Base-by-base conservation (phyloP, 2,113 vertebrate genomes). In the Oostethus manadensis region DNA sequence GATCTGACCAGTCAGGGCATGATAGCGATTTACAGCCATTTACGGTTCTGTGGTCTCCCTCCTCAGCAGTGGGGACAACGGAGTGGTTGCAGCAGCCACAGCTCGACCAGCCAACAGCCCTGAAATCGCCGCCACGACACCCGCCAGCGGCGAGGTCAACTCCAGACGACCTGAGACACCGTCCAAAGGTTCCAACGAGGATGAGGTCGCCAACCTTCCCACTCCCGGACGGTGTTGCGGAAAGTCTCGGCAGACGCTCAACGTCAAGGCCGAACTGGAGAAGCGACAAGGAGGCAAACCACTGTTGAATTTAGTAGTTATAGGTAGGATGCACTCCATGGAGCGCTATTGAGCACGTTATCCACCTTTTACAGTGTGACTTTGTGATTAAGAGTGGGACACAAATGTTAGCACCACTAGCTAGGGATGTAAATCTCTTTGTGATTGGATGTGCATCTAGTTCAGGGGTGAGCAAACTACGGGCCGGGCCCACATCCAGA, bases 271-370 rank as follows among this genome's bases (percentile, higher is more conserved):
- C 0, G 97, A 98, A 66, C 78, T 99, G 84, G 95, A 98, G 87
- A 98, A 94, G 80, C 89, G 97, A 59, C 97, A 98, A 88, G 93
- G 93, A 33, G 94, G 96, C 58, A 99, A 99, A 77, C 91, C 93
- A 0, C 89, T 98, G 23, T 87, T 99, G 18, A 99, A 99, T 83
- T 79, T 99, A 56, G 96, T 99, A 48, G 93, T 99, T 68, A 96
- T 99, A 84, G 97, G 97, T 98, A 83, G n/a, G 79, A 66, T 42
- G 38, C 3, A 42, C 38, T 42, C 1, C 10, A 38, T 10, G 35
- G 10, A 38, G 46, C 1, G 46, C 47, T 22, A 22, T 13, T 51
- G 14, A 21, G 18, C 6, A 49, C 47, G 7, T 49, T n/a, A 6
- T 1, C 44, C 3, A 21, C 9, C 20, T 48, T 20, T 47, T 48